phyloP scores from a whole-genome alignment of 2,113 vertebrate species.

The Caloenas nicobarica region DNA sequence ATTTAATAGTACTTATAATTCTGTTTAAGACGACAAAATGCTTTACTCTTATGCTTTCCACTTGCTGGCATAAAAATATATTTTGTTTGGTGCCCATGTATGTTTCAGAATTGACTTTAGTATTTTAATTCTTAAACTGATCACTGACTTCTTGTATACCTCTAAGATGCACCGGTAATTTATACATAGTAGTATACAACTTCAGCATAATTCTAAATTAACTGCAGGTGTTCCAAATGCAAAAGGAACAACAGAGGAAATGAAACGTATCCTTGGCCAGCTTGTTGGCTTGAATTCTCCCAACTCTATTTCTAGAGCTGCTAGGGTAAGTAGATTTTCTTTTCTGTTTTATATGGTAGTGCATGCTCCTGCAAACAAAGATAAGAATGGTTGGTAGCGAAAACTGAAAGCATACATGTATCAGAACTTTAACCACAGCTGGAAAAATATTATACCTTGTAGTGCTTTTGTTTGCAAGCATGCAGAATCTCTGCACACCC shows the following conservation, averaged over 20 bases:
- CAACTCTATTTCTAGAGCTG: constrained; percentile 91
- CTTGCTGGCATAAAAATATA: fast-evolving
- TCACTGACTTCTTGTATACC: background rate
- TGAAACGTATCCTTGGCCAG: constrained; percentile 89
- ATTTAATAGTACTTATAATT: background rate
- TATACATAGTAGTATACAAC: background rate
- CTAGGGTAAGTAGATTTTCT: constrained; percentile 80
- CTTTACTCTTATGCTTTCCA: background rate
- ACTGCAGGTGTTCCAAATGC: constrained; percentile 55
- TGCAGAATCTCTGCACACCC: background rate
- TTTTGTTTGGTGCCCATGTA: background rate
- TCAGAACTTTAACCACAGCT: background rate
- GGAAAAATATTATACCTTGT: background rate
- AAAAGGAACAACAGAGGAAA: constrained; percentile 78
- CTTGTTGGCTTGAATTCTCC: constrained; percentile 93
- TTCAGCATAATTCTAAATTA: background rate
- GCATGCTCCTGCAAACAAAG: background rate
- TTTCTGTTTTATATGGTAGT: background rate
- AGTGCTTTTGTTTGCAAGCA: background rate
- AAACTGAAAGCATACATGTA: background rate
- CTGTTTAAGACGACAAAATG: background rate
- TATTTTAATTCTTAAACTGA: background rate
- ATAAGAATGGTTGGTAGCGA: background rate
- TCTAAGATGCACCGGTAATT: background rate
- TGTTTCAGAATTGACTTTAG: background rate